Evolutionary conservation across 2,113 vertebrate genomes (phyloP).

Genomic region (Cyphomyrus discorhynchus): DNA sequence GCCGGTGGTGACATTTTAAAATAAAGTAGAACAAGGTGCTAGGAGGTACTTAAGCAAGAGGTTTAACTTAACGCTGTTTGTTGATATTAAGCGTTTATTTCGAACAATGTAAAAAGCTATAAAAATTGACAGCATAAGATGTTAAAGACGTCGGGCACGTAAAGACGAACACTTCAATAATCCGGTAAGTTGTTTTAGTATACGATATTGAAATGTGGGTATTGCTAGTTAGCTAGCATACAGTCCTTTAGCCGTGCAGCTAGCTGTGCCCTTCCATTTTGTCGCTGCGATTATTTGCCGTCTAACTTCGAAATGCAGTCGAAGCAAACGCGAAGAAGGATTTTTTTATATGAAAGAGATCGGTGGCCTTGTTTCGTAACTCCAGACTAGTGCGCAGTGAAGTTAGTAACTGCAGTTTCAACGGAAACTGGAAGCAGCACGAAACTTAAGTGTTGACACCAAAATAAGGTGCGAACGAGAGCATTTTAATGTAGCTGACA

Average conservation of each 20-base stretch:
- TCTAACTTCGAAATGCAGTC: not conserved
- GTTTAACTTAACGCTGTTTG: conserved; percentile 27
- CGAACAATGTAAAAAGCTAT: not conserved
- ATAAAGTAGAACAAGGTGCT: conserved; percentile 43
- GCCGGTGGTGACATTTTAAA: conserved; percentile 65
- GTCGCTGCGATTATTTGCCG: not conserved
- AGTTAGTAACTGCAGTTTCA: not conserved
- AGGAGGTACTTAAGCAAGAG: conserved; percentile 40
- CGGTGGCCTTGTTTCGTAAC: not conserved
- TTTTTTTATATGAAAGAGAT: not conserved
- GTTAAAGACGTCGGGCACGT: conserved; percentile 39
- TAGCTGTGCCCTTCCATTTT: conserved; percentile 25
- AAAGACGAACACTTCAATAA: conserved; percentile 40
- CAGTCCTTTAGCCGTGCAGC: not conserved
- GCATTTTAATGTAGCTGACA: not conserved
- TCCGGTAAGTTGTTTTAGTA: conserved; percentile 46
- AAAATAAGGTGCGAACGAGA: not conserved
- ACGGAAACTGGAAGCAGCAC: not conserved
- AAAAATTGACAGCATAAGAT: conserved; percentile 38
- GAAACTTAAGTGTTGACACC: not conserved
- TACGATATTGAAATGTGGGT: conserved; percentile 17
- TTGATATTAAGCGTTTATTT: not conserved
- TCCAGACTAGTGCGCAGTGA: not conserved
- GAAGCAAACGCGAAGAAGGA: not conserved
- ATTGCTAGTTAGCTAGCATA: not conserved